Evolutionary conservation across 2,888 invertebrate genomes (phyloP).

Genomic region (Helleia helle): DNA sequence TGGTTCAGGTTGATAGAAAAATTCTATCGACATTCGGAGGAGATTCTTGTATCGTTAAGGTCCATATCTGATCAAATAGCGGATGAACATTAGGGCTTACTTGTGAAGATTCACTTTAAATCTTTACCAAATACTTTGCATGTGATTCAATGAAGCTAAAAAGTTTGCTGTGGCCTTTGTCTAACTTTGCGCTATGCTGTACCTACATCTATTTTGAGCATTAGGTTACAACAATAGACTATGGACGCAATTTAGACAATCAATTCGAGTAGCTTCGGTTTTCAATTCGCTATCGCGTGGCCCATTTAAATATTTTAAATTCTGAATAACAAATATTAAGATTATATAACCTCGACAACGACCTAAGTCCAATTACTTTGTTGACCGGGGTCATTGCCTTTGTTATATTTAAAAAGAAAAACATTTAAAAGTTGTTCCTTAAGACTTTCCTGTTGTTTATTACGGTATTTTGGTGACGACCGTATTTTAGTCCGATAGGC

Average conservation of each 20-base stretch:
- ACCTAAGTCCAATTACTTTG: background rate
- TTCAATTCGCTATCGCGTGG: background rate
- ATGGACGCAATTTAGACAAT: background rate
- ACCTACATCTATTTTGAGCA: no score
- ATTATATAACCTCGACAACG: background rate
- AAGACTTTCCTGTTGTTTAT: background rate
- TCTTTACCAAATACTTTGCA: no score
- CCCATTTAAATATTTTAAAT: constrained; percentile 4
- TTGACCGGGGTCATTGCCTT: background rate
- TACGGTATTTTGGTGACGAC: background rate
- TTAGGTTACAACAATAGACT: no score
- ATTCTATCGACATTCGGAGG: background rate
- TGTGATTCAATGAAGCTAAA: no score
- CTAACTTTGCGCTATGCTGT: no score
- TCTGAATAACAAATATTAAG: background rate
- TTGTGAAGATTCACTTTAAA: no score
- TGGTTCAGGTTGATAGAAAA: no score
- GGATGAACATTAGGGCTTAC: no score
- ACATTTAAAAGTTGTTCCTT: no score
- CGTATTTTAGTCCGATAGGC: background rate
- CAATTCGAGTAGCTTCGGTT: background rate
- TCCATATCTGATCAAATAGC: no score
- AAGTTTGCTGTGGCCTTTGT: no score
- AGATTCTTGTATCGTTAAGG: no score
- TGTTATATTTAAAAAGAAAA: background rate